Conservation (phyloP, 2,888 invertebrate genomes). For the Caenorhabditis imperialis region DNA sequence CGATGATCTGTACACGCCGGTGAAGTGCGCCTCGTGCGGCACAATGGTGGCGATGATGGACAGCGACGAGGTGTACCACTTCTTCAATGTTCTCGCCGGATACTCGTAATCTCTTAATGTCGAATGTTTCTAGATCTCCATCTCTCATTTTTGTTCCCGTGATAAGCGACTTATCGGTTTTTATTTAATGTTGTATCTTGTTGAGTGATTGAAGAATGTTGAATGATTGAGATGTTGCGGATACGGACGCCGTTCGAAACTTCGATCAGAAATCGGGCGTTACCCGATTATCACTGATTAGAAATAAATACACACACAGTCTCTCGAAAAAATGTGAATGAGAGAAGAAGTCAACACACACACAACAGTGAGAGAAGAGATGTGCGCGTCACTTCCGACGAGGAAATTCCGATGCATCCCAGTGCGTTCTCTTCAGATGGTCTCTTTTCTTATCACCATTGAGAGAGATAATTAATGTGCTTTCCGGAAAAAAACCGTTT, state of each 20-base stretch:
- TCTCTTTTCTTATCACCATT: no score
- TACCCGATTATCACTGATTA: conserved; percentile 45
- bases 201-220: conserved; percentile 26
- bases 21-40: conserved; percentile 81
- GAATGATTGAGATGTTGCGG: conserved; percentile 7
- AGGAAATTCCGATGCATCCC: conserved; percentile 31
- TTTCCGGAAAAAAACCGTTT: not conserved
- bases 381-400: conserved; percentile 42
- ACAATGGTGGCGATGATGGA: conserved; percentile 80
- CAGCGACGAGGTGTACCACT: conserved; percentile 82
- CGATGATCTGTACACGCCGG: conserved; percentile 81
- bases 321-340: conserved; percentile 17
- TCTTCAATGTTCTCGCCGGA: conserved; percentile 82
- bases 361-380: conserved; percentile 11
- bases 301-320: conserved; percentile 2
- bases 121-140: no score
- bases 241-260: conserved; percentile 29
- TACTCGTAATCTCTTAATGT: conserved; percentile 73
- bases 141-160: no score
- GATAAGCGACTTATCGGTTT: conserved; percentile 10
- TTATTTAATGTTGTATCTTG: conserved; percentile 20
- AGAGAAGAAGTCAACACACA: conserved; percentile 26
- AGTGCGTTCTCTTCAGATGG: conserved; percentile 5
- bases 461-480: no score
- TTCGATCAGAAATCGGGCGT: conserved; percentile 50